Conservation (phyloP, 2,113 vertebrate genomes). For the Chrysochloris asiatica region DNA sequence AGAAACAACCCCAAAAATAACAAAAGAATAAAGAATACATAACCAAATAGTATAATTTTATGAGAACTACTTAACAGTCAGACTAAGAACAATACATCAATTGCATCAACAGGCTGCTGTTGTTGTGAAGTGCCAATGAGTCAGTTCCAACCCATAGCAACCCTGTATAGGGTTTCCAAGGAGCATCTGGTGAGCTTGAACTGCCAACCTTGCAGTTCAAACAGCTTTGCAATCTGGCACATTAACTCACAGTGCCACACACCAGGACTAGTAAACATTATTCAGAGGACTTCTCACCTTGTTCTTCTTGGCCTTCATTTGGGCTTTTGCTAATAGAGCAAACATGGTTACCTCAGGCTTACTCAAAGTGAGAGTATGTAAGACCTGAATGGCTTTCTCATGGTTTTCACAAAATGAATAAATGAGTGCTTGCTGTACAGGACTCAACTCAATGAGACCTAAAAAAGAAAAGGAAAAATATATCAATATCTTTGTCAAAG, state of each 20-base stretch:
- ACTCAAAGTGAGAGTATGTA: conserved; percentile 54
- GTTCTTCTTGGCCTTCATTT: conserved; percentile 85
- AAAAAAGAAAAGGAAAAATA: conserved; percentile 64
- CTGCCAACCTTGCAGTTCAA: too few relatives aligned
- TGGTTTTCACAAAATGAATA: conserved; percentile 87
- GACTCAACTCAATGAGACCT: conserved; percentile 80
- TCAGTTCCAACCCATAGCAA: too few relatives aligned
- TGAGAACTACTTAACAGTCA: not conserved
- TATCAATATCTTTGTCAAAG: not conserved
- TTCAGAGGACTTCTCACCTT: conserved; percentile 77
- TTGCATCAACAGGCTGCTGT: not conserved
- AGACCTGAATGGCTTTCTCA: conserved; percentile 82
- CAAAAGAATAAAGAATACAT: not conserved
- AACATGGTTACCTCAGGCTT: conserved; percentile 70
- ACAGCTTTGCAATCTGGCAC: too few relatives aligned
- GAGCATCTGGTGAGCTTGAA: too few relatives aligned
- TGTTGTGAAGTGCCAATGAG: too few relatives aligned
- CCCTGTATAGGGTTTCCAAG: too few relatives aligned
- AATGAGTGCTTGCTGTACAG: conserved; percentile 84
- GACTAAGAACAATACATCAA: not conserved
- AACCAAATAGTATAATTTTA: not conserved
- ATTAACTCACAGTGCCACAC: too few relatives aligned
- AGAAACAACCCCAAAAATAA: not conserved
- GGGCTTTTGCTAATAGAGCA: conserved; percentile 84
- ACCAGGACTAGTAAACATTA: conserved; percentile 42